Conservation (phyloP, 2,888 invertebrate species). For the Ormyrus pomaceus region DNA sequence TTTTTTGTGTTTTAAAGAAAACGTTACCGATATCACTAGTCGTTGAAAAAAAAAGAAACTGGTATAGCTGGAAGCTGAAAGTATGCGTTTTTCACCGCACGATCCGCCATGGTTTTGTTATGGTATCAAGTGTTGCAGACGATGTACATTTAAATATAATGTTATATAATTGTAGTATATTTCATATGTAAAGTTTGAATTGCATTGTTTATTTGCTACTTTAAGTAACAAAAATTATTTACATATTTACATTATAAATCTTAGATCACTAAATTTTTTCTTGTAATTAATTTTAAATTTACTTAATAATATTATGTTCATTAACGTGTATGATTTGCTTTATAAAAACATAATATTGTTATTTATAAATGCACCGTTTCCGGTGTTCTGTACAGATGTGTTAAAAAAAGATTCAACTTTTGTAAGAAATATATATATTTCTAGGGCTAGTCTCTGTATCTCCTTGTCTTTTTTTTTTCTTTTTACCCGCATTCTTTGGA, state of each 20-base stretch:
- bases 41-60: conserved; percentile 9
- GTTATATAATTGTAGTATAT: conserved; percentile 47
- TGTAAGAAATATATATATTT: conserved; percentile 54
- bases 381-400: conserved; percentile 47
- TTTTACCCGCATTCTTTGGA: conserved; percentile 46
- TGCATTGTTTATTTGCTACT: conserved; percentile 41
- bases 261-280: conserved; percentile 10
- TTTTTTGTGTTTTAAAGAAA: background rate
- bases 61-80: conserved; percentile 18
- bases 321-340: conserved; percentile 47
- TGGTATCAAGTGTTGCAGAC: conserved; percentile 12
- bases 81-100: conserved; percentile 10
- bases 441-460: conserved; percentile 39
- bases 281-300: conserved; percentile 36
- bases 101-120: conserved; percentile 28
- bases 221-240: conserved; percentile 20
- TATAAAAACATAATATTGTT: conserved; percentile 47
- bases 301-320: conserved; percentile 23
- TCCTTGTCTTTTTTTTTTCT: conserved; percentile 23
- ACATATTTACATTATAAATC: conserved; percentile 24
- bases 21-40: conserved; percentile 31
- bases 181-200: conserved; percentile 26
- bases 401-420: conserved; percentile 46
- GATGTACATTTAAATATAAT: conserved; percentile 42
- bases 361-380: conserved; percentile 41